phyloP scores from a whole-genome alignment of 2,113 vertebrate species.

The Cyanoderma ruficeps region DNA sequence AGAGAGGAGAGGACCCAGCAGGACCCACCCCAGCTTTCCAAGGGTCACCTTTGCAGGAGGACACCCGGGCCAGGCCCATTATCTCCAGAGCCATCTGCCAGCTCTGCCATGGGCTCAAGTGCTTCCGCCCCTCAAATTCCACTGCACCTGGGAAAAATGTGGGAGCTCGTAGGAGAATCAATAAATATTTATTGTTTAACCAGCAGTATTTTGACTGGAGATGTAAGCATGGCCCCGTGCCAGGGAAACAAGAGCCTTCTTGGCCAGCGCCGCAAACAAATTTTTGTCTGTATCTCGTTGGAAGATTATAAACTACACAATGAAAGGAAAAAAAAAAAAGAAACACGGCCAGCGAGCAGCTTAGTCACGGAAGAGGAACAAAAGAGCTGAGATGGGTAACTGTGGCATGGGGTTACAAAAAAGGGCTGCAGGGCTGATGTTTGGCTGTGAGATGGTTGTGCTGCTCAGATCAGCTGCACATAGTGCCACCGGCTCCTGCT shows the following conservation, averaged over 20 bases:
- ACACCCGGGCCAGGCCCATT: not conserved
- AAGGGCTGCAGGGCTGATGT: not conserved
- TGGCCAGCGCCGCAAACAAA: conserved; percentile 33
- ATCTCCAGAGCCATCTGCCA: not conserved
- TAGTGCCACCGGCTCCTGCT: conserved; percentile 1
- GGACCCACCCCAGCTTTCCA: not conserved
- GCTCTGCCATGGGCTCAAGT: not conserved
- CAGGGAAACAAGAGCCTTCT: conserved; percentile 45
- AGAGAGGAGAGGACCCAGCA: not conserved
- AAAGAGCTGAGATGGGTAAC: conserved; percentile 20
- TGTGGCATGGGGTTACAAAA: not conserved
- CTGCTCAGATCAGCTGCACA: not conserved
- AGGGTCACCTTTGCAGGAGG: not conserved
- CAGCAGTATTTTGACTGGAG: conserved; percentile 66
- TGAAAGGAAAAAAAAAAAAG: not conserved
- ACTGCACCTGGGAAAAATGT: conserved; percentile 67
- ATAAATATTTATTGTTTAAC: conserved; percentile 75
- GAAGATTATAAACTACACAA: conserved; percentile 51
- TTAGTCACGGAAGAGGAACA: conserved; percentile 50
- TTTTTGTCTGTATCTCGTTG: conserved; percentile 45
- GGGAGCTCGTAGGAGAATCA: conserved; percentile 59
- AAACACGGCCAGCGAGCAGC: not conserved
- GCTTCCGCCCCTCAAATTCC: not conserved
- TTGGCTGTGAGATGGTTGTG: not conserved
- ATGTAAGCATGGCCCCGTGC: conserved; percentile 68